A percentile compares a stretch with the other conserved stretches of the same genome.
Conservation (phyloP, 2,888 invertebrate species). For the Meloe dianella region DNA sequence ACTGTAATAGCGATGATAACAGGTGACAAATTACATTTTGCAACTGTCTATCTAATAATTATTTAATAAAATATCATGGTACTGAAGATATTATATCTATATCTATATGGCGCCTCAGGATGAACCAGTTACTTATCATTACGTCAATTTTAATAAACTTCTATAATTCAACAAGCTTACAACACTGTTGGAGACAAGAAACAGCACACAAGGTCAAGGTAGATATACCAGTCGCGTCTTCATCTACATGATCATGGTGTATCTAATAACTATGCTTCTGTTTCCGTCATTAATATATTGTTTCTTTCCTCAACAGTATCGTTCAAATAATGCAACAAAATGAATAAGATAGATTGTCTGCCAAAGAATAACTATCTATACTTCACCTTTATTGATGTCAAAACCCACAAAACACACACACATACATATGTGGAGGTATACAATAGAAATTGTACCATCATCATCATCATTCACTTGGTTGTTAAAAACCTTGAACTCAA, state of each 20-base stretch:
- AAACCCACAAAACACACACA: not conserved
- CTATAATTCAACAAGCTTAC: not conserved
- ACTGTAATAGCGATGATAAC: no score
- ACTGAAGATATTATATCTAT: no score
- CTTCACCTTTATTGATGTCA: not conserved
- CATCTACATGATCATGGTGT: not conserved
- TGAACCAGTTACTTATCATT: not conserved
- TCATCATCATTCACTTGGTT: constrained; percentile 31
- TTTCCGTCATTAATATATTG: not conserved
- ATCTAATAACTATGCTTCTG: not conserved
- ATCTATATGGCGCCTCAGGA: no score
- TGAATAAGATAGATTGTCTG: not conserved
- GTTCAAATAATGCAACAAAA: not conserved
- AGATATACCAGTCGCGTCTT: not conserved
- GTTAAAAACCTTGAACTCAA: constrained; percentile 32
- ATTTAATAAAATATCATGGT: no score
- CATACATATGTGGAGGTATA: not conserved
- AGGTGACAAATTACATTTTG: no score
- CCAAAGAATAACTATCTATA: not conserved
- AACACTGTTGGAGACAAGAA: not conserved
- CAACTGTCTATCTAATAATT: no score
- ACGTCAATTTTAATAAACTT: not conserved
- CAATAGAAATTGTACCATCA: constrained; percentile 33
- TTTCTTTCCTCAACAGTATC: not conserved
- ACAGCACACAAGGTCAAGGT: not conserved